Conservation (phyloP, 2,888 invertebrate genomes). For the Scaptomyza flava region DNA sequence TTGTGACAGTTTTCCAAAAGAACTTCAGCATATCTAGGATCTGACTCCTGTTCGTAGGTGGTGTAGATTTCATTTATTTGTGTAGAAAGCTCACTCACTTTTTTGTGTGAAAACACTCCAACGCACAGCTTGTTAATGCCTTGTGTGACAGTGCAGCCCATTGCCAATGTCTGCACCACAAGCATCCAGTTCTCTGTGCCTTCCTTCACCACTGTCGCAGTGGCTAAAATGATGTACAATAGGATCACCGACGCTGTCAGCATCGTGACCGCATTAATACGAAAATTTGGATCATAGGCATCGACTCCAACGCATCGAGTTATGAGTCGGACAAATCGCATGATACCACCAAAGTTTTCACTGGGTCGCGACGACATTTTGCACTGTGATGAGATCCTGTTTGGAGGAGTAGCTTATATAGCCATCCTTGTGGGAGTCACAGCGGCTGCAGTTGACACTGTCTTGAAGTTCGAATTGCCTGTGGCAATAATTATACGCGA, state of each 20-base stretch:
- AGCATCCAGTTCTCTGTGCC: slow-evolving; percentile 48
- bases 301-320: slow-evolving; percentile 46
- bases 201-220: slow-evolving; percentile 35
- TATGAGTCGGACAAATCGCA: slow-evolving; percentile 37
- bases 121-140: slow-evolving; percentile 47
- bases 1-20: slow-evolving; percentile 27
- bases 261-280: slow-evolving; percentile 16
- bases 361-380: slow-evolving; percentile 28
- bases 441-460: slow-evolving; percentile 40
- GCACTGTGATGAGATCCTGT: neutral
- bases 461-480: slow-evolving; percentile 19
- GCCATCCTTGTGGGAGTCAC: slow-evolving; percentile 16
- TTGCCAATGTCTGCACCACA: slow-evolving; percentile 49
- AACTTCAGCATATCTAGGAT: slow-evolving; percentile 25
- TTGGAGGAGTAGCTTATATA: slow-evolving; percentile 12
- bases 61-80: slow-evolving; percentile 38
- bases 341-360: slow-evolving; percentile 25
- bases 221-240: slow-evolving; percentile 39
- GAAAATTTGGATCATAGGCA: slow-evolving; percentile 45
- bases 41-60: slow-evolving; percentile 37
- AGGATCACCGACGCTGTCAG: slow-evolving; percentile 12
- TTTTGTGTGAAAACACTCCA: slow-evolving; percentile 17
- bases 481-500: slow-evolving; percentile 47
- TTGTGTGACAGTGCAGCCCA: slow-evolving; percentile 59
- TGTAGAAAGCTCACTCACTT: slow-evolving; percentile 19